Conservation (phyloP, 2,113 vertebrate species). For the Hydrochoerus hydrochaeris region DNA sequence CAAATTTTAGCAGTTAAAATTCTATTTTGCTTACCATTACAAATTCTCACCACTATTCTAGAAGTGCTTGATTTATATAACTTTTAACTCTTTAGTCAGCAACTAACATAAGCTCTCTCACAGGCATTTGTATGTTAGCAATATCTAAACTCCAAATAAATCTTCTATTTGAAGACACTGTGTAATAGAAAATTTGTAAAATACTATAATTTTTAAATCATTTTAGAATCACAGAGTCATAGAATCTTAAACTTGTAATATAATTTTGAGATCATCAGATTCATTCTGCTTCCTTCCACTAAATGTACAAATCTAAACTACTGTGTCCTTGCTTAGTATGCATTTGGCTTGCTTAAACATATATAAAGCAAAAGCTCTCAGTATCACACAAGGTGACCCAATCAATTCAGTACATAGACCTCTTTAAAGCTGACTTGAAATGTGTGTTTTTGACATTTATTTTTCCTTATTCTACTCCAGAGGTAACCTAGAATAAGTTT, state of each 20-base stretch:
- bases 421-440: not conserved
- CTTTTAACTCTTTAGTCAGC: not conserved
- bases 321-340: not conserved
- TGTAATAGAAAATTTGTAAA: not conserved
- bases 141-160: not conserved
- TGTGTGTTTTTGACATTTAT: not conserved
- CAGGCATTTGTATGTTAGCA: not conserved
- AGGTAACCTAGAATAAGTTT: not conserved
- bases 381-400: not conserved
- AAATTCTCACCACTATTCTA: slow-evolving; percentile 13
- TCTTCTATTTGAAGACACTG: not conserved
- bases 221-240: not conserved
- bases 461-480: not conserved
- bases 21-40: not conserved
- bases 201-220: not conserved
- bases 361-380: not conserved
- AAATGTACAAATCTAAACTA: not conserved
- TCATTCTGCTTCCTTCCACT: not conserved
- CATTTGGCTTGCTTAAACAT: not conserved
- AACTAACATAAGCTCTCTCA: not conserved
- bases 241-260: slow-evolving; percentile 12
- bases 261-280: not conserved
- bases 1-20: not conserved
- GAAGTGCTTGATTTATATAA: not conserved
- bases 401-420: not conserved